phyloP scores from a whole-genome alignment of 2,888 invertebrate species.

The Cephus rjabovi region DNA sequence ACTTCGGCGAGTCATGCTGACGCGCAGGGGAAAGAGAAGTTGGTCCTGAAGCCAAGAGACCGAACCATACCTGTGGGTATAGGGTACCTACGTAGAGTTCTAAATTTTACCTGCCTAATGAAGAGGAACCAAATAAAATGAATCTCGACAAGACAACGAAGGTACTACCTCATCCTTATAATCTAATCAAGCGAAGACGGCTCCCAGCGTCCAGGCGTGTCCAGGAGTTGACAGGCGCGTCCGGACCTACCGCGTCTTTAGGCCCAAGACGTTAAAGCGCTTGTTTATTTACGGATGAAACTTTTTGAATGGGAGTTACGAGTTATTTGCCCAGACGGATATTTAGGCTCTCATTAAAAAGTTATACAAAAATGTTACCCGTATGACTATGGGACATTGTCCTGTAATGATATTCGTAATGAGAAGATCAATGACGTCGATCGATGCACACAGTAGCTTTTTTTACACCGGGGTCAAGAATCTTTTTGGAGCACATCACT shows the following conservation, averaged over 20 bases:
- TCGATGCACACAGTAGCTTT: background rate
- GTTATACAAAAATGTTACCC: background rate
- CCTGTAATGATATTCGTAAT: background rate
- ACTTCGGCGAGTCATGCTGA: constrained; percentile 17
- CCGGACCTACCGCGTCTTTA: background rate
- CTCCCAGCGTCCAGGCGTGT: constrained; percentile 1
- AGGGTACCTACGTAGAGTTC: background rate
- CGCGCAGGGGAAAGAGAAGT: background rate
- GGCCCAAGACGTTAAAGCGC: background rate
- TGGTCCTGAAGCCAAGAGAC: background rate
- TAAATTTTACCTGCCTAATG: constrained; percentile 15
- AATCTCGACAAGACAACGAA: constrained; percentile 11
- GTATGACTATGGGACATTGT: background rate
- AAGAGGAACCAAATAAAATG: constrained; percentile 13
- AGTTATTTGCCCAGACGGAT: background rate
- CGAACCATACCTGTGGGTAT: background rate
- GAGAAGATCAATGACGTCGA: background rate
- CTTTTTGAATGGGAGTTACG: background rate
- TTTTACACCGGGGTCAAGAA: background rate
- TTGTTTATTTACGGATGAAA: background rate
- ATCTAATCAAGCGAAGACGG: constrained; percentile 12
- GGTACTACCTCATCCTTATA: constrained; percentile 14
- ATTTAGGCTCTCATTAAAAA: background rate
- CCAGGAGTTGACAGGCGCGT: background rate
- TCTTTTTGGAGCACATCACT: background rate